These are phyloP conservation scores for Pseudonaja textilis DNA, from an alignment of 2,113 vertebrate species.

Conservation along the genomic window DNA sequence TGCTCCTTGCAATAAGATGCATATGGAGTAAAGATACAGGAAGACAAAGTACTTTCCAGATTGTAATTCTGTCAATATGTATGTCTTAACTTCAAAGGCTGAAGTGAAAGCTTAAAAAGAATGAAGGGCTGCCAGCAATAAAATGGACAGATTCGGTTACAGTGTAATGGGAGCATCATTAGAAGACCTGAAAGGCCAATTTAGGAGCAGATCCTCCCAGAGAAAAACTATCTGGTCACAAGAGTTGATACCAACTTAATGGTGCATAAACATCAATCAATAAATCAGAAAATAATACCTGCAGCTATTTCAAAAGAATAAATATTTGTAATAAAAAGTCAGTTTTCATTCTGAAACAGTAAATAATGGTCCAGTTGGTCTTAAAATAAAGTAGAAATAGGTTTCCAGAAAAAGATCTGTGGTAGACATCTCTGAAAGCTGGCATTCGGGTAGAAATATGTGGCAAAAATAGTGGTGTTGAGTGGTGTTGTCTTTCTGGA, in stretches of 20 bases:
- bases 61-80: neutral
- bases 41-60: neutral
- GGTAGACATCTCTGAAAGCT: neutral
- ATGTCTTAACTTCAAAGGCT: neutral
- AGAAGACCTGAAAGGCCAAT: neutral
- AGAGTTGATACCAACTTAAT: neutral
- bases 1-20: neutral
- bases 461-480: neutral
- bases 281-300: neutral
- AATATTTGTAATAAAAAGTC: neutral
- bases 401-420: neutral
- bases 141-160: neutral
- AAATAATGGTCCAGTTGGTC: neutral
- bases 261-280: neutral
- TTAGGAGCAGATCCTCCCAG: neutral
- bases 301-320: neutral
- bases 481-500: neutral
- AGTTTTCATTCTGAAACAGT: neutral
- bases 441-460: neutral
- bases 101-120: neutral
- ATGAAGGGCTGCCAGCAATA: neutral
- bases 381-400: neutral
- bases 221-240: neutral
- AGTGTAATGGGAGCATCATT: neutral
- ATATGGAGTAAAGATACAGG: neutral